Base-by-base conservation (phyloP, 2,113 vertebrate species). In the Hoplias malabaricus region DNA sequence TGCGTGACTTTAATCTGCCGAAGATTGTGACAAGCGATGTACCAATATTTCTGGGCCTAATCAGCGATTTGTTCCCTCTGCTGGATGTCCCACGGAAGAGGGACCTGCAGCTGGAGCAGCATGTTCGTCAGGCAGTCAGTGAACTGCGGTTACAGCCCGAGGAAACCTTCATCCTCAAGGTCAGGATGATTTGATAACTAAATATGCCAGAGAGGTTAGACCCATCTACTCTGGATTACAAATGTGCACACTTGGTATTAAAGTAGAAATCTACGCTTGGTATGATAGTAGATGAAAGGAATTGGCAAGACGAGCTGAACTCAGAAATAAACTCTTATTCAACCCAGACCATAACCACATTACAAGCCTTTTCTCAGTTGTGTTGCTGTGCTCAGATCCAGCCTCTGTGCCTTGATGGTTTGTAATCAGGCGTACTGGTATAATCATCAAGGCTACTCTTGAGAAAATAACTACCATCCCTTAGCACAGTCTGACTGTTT, bases 81-180 rank as follows among this genome's bases (percentile, higher is more conserved):
- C 86, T 93, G 85, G 91, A 96, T 75, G 93, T 95, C 73, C 90
- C 89, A 23, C 34, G 77, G 50, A 92, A 94, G 85, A 94, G 87
- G 79, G 82, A 92, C 79, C 84, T 89, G 54, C 85, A 88, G 83
- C 90, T 93, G 82, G 93, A 96, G 91, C 94, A 94, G 80, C 93
- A 94, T 82, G 95, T 93, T 56, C 80, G 82, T 14, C 91, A 86
- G 84, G 90, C 92, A 36, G 77, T 94, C 84, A 86, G 87, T 78
- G 91, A 94, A 82, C 91, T 95, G 79, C 82, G 77, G 73, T 91
- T 92, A 71, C 93, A 95, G 89, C 90, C 94, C 0, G 91, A 95
- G 84, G 94, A 98, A 86, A 96, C 95, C 92, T 96, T 98, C 82
- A 94, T 91, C 74, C 83, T 89, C 27, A 96, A 97, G 94, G 95